Evolutionary conservation across 2,888 invertebrate genomes (phyloP).

Genomic region (Platerodrilus igneus): DNA sequence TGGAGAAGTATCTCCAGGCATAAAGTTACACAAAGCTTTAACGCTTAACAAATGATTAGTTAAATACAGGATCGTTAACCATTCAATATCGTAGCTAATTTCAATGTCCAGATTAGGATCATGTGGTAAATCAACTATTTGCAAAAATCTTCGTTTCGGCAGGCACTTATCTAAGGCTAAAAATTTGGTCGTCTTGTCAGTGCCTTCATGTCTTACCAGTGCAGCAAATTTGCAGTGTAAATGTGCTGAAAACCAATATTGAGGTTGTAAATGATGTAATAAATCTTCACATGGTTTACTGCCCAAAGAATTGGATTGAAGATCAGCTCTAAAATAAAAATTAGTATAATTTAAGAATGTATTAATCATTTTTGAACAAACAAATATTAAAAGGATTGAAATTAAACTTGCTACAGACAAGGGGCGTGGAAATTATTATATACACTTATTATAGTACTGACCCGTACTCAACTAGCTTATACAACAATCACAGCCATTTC

Average conservation of each 20-base stretch:
- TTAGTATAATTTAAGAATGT: conserved; percentile 15
- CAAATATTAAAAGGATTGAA: background rate
- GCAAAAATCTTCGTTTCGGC: conserved; percentile 81
- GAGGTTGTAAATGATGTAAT: conserved; percentile 73
- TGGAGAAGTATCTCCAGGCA: conserved; percentile 74
- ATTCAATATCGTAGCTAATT: conserved; percentile 84
- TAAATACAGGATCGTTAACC: conserved; percentile 80
- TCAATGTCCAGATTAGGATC: conserved; percentile 53
- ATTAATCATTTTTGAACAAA: conserved; percentile 8
- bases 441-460: too few relatives aligned
- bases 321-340: conserved; percentile 64
- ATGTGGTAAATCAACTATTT: conserved; percentile 64
- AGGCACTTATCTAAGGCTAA: conserved; percentile 95
- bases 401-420: too few relatives aligned
- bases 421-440: too few relatives aligned
- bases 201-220: conserved; percentile 66
- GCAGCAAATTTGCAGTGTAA: conserved; percentile 95
- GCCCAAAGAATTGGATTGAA: conserved; percentile 77
- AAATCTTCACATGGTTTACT: conserved; percentile 81
- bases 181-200: conserved; percentile 71
- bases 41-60: conserved; percentile 86
- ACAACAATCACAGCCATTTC: too few relatives aligned
- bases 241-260: conserved; percentile 96
- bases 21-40: conserved; percentile 63
- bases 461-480: too few relatives aligned